Evolutionary conservation across 2,888 invertebrate genomes (phyloP).

Genomic region (Miltochrista miniata): DNA sequence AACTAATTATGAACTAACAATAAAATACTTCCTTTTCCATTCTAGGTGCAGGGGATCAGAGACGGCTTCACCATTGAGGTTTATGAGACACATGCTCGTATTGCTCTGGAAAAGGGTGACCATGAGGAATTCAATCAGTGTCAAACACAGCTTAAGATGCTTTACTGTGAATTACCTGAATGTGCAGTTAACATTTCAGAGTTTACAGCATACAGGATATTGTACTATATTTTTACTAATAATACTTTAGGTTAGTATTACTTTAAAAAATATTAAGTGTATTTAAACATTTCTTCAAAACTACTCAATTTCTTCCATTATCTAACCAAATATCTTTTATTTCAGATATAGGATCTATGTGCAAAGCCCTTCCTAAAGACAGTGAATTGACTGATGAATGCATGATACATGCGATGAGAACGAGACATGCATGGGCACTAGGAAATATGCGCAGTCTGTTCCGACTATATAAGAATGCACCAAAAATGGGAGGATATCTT

Average conservation of each 20-base stretch:
- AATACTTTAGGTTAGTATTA: constrained; percentile 93
- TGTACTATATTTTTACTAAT: constrained; percentile 99
- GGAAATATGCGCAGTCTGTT: constrained; percentile 97
- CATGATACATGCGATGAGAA: constrained; percentile 92
- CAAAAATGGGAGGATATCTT: constrained; percentile 97
- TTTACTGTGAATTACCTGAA: constrained; percentile 92
- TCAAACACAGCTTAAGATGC: constrained; percentile 98
- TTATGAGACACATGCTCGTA: constrained; percentile 99
- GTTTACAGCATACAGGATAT: constrained; percentile 97
- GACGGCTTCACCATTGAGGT: constrained; percentile 98
- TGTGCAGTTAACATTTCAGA: constrained; percentile 90
- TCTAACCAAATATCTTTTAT: constrained; percentile 18
- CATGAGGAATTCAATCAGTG: constrained; percentile 99
- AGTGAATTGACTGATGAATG: constrained; percentile 90
- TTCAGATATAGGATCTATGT: constrained; percentile 96
- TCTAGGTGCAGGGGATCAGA: constrained; percentile 96
- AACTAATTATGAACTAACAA: neutral
- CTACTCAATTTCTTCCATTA: neutral
- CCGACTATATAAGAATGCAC: constrained; percentile 93
- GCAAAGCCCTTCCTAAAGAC: constrained; percentile 90
- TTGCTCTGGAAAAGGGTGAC: constrained; percentile 98
- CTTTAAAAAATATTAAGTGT: neutral
- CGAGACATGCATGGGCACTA: constrained; percentile 96
- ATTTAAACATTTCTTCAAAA: too few species aligned
- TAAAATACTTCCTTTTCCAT: neutral